Evolutionary conservation across 2,113 vertebrate genomes (phyloP).

Genomic region (Micronisus gabar): DNA sequence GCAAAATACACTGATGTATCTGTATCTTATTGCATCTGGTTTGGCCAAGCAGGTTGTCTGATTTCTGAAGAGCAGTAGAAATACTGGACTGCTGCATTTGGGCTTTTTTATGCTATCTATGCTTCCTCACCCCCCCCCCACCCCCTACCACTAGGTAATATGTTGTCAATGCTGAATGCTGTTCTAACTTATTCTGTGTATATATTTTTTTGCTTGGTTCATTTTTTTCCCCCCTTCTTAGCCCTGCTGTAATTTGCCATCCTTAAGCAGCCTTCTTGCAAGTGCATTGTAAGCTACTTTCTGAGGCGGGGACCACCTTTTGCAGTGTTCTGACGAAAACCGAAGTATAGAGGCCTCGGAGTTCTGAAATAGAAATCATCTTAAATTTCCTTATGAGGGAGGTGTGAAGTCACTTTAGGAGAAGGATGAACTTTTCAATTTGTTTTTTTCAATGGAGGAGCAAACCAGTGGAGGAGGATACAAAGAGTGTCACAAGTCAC

Average conservation of each 20-base stretch:
- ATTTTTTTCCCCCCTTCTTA: background rate
- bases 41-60: background rate
- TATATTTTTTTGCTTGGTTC: no score
- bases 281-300: background rate
- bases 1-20: background rate
- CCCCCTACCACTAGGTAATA: background rate
- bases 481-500: background rate
- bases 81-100: background rate
- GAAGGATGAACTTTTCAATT: background rate
- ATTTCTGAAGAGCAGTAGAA: background rate
- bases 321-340: background rate
- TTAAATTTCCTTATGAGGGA: background rate
- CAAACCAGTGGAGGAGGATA: background rate
- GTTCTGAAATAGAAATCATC: background rate
- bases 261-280: background rate
- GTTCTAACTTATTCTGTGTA: background rate
- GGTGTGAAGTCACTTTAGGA: background rate
- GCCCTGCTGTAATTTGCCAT: background rate
- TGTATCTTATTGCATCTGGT: background rate
- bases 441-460: background rate
- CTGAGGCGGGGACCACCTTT: background rate
- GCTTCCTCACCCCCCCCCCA: background rate
- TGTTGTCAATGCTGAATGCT: background rate
- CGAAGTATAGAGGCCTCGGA: background rate
- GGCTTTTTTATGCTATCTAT: background rate